phyloP scores from a whole-genome alignment of 2,113 vertebrate species.

The Passer domesticus region DNA sequence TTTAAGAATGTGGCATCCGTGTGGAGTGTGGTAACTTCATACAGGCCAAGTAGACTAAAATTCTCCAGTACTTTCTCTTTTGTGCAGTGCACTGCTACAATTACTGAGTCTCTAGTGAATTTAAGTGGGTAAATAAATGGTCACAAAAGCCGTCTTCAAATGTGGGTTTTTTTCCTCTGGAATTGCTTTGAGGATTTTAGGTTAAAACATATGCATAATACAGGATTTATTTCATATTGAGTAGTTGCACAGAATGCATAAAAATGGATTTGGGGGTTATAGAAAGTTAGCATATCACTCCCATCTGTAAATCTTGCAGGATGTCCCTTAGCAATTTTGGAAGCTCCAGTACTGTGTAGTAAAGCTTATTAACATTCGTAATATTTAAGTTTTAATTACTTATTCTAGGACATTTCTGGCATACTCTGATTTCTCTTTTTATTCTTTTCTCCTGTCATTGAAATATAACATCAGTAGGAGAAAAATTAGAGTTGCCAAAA shows the following conservation, averaged over 20 bases:
- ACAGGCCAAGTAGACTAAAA: constrained; percentile 26
- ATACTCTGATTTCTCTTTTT: background rate
- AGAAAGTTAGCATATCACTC: background rate
- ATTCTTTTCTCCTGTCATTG: background rate
- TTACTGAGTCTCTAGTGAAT: constrained; percentile 49
- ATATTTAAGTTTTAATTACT: background rate
- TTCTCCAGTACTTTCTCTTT: constrained; percentile 21
- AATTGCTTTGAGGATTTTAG: constrained; percentile 21
- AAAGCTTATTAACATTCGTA: background rate
- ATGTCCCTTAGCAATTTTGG: background rate
- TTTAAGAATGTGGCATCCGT: background rate
- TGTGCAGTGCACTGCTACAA: background rate
- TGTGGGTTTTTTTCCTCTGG: constrained; percentile 6
- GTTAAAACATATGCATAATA: constrained; percentile 22
- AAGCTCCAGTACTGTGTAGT: background rate
- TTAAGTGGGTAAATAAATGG: constrained; percentile 27
- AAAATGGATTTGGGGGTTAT: constrained; percentile 43
- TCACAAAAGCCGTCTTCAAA: background rate
- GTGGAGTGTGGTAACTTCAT: background rate
- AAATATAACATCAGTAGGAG: background rate
- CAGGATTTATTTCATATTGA: constrained; percentile 48
- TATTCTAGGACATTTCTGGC: background rate
- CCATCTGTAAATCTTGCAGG: background rate
- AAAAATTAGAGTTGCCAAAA: background rate
- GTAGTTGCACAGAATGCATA: background rate